Conservation (phyloP, 2,888 invertebrate genomes). For the Cephus pygmeus region DNA sequence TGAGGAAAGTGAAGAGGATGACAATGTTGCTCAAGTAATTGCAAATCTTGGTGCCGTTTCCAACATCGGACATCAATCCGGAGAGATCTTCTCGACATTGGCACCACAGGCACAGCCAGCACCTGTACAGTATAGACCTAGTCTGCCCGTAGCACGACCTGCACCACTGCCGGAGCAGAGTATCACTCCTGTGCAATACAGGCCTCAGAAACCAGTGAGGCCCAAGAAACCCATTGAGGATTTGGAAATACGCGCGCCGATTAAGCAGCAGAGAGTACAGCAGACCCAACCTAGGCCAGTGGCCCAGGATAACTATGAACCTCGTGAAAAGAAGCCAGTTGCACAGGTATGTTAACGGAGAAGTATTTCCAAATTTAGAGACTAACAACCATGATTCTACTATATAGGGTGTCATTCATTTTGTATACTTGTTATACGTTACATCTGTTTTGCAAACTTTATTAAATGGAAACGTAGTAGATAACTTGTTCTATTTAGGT, state of each 20-base stretch:
- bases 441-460: background rate
- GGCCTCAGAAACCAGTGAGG: slow-evolving; percentile 44
- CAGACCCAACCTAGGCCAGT: slow-evolving; percentile 10
- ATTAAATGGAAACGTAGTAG: background rate
- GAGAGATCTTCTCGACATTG: slow-evolving; percentile 11
- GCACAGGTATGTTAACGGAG: slow-evolving; percentile 67
- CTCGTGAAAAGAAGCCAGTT: slow-evolving; percentile 75
- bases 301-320: background rate
- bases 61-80: slow-evolving; percentile 27
- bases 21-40: slow-evolving; percentile 38
- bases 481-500: background rate
- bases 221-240: slow-evolving; percentile 44
- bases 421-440: background rate
- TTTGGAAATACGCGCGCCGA: background rate
- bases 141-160: background rate
- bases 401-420: background rate
- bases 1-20: slow-evolving; percentile 52
- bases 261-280: slow-evolving; percentile 8
- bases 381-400: background rate
- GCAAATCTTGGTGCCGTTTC: slow-evolving; percentile 39
- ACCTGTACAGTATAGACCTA: background rate
- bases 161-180: slow-evolving; percentile 24
- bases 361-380: background rate
- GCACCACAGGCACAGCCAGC: slow-evolving; percentile 20
- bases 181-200: slow-evolving; percentile 38